phyloP scores from a whole-genome alignment of 2,113 vertebrate species.

The Notarius lentiginosus region DNA sequence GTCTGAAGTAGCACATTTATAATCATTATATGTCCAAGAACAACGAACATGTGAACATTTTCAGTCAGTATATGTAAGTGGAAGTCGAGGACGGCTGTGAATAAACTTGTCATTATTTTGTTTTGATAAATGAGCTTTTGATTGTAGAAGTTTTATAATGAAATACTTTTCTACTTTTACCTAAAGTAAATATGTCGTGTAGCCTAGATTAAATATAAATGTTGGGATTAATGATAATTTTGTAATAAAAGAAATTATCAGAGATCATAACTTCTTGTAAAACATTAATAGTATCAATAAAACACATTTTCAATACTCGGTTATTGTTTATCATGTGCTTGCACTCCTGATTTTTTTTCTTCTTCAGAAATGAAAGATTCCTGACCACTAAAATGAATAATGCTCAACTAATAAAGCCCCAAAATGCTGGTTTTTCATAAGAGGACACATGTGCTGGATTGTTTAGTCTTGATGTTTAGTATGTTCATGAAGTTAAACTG shows the following conservation, averaged over 20 bases:
- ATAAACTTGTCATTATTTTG: neutral
- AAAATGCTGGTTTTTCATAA: slow-evolving; percentile 49
- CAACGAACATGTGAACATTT: neutral
- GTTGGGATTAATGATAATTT: neutral
- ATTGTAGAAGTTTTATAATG: neutral
- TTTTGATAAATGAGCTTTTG: neutral
- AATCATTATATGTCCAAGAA: neutral
- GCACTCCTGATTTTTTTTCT: neutral
- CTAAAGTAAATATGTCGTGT: neutral
- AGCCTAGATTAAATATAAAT: neutral
- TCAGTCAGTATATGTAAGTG: neutral
- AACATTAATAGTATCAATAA: neutral
- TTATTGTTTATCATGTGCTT: neutral
- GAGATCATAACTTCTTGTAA: neutral
- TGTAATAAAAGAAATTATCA: neutral
- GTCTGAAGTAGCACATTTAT: neutral
- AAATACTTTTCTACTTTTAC: neutral
- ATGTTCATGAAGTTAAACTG: slow-evolving; percentile 59
- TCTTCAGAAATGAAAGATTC: neutral
- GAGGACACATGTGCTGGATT: slow-evolving; percentile 65
- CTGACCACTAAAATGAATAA: neutral
- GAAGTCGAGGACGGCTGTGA: neutral
- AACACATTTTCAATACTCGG: neutral
- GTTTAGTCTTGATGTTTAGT: slow-evolving; percentile 52
- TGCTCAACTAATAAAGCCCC: neutral